Base-by-base conservation (phyloP, 2,888 invertebrate species). In the Cheilosia variabilis region DNA sequence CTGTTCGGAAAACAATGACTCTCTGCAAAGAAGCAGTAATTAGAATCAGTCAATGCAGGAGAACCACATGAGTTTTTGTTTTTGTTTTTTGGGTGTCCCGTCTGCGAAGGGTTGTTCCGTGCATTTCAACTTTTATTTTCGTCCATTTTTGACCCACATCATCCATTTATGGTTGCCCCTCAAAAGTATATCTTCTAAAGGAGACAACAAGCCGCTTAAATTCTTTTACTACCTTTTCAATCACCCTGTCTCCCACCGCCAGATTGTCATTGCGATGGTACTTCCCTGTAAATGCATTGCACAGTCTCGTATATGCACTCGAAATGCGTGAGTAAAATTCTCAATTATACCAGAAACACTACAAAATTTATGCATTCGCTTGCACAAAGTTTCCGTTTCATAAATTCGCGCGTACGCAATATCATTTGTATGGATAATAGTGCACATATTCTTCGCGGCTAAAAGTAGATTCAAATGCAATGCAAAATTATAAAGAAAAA, bases 351-450 rank as follows among this genome's bases (percentile, higher is more conserved):
- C 76, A 76, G 58, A 81, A 81, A 71, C 41, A 10, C 50, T 24
- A 37, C 43, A 57, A 19, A 41, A 24, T 68, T 45, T 22, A 57
- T 76, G 68, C 34, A 58, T 58, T 31, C 19, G 27, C 68, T 47
- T 63, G 68, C 76, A 81, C 62, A 63, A 58, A 47, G 65, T 82
- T 72, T 72, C 77, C 82, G 77, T 66, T 77, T 82, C 82, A 77
- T 72, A 55, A 65, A 77, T 60, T 82, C 60, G 71, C 71, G 13
- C 19, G 60, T 72, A 76, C 68, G 71, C 72, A 66, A 69, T 55
- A 41, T 27, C 24, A 75, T 77, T 76, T n/a, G 41, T 65, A 71
- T 77, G 24, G 60, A 62, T 41, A 60, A 22, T 47, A 52, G 17
- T 22, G 34, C 24, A 17, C 43, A 47, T 34, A 62, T 52, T 72